Evolutionary conservation across 2,797 vertebrate genomes (phyloP).

Genomic region (Darevskia nairensis): DNA sequence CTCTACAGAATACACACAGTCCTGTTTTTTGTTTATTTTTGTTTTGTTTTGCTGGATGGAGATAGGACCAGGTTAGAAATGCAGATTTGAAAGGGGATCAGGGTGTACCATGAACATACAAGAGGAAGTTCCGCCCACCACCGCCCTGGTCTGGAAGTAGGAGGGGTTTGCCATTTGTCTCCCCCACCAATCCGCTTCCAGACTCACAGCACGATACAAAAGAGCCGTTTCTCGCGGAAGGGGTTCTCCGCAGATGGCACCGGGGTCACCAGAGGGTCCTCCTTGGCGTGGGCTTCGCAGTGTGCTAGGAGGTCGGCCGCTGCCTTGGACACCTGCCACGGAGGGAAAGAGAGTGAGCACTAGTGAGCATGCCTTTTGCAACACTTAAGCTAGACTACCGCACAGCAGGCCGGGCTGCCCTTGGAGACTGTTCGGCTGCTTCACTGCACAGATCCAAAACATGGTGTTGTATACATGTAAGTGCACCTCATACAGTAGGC

Average conservation of each 20-base stretch:
- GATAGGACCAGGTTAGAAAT: not conserved
- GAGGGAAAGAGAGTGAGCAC: not conserved
- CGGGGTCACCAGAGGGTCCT: conserved; percentile 83
- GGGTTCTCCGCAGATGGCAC: conserved; percentile 74
- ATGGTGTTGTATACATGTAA: too few species aligned
- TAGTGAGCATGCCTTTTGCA: too few species aligned
- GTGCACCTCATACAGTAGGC: rapidly evolving
- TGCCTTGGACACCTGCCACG: conserved; percentile 87
- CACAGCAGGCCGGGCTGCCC: not conserved
- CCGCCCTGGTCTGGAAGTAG: not conserved
- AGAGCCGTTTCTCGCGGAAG: conserved; percentile 75
- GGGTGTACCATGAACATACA: not conserved
- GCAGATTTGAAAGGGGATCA: not conserved
- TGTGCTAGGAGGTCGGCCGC: conserved; percentile 88
- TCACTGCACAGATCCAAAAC: not conserved
- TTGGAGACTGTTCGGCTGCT: not conserved
- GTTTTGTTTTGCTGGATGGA: not conserved
- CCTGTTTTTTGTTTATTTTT: not conserved
- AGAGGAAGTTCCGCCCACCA: not conserved
- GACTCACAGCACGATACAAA: conserved; percentile 72
- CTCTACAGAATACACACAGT: not conserved
- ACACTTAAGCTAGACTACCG: not conserved
- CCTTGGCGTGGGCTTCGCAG: conserved; percentile 88
- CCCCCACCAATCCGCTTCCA: too few species aligned
- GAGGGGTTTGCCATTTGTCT: not conserved